Evolutionary conservation across 30 jellyfish, hydroid and myxozoan genomes (phyloP).

Genomic region (Nemopilema nomurai): DNA sequence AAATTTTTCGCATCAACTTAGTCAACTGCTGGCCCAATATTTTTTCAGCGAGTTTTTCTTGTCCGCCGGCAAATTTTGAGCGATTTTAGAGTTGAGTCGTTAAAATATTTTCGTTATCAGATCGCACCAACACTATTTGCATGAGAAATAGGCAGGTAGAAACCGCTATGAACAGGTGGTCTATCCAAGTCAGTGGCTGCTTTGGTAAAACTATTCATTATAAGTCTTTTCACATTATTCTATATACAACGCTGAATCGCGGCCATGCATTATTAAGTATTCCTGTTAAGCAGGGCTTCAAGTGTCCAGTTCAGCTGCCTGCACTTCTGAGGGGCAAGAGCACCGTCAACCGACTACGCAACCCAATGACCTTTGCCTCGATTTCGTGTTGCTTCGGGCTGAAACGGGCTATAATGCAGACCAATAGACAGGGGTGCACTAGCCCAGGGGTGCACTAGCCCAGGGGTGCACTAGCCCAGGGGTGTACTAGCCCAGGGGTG

Average conservation of each 20-base stretch:
- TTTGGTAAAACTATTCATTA: conserved; percentile 50
- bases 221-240: conserved; percentile 2
- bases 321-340: neutral
- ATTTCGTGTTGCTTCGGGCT: neutral
- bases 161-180: conserved; percentile 54
- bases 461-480: too few relatives aligned
- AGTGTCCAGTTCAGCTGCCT: neutral
- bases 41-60: conserved; percentile 81
- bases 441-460: too few relatives aligned
- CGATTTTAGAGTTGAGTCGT: conserved; percentile 84
- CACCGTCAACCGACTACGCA: neutral
- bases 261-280: conserved; percentile 7
- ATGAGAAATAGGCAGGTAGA: conserved; percentile 45
- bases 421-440: too few relatives aligned
- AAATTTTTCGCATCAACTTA: neutral
- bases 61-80: conserved; percentile 86
- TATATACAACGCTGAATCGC: conserved; percentile 9
- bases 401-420: too few relatives aligned
- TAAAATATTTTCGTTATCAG: conserved; percentile 1
- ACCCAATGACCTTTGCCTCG: neutral
- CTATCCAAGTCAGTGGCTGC: conserved; percentile 16
- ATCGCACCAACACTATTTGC: conserved; percentile 14
- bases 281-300: neutral
- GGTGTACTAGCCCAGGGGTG: too few relatives aligned
- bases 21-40: conserved; percentile 27